Conservation (phyloP, 2,797 vertebrate genomes). For the Rhinoraja longicauda region DNA sequence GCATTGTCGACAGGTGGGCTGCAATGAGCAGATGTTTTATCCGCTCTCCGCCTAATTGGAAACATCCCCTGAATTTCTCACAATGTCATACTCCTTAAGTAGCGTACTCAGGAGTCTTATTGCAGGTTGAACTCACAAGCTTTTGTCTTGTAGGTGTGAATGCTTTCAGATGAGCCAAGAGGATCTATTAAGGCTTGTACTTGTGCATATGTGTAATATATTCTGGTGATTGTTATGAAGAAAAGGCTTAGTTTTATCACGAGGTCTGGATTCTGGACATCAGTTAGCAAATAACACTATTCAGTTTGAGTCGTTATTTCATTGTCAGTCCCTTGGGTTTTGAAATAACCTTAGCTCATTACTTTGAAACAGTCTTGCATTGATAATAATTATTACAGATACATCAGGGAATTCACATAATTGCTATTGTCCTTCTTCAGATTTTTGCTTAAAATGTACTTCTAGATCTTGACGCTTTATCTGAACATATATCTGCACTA, state of each 20-base stretch:
- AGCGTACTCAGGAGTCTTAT: not conserved
- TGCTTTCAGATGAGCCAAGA: not conserved
- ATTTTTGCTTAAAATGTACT: not conserved
- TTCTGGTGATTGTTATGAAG: not conserved
- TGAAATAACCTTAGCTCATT: not conserved
- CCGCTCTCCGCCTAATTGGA: not conserved
- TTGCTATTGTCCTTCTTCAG: not conserved
- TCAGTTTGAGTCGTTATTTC: not conserved
- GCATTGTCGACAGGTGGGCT: not conserved
- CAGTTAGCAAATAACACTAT: not conserved
- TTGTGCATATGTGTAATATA: not conserved
- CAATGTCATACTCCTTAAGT: not conserved
- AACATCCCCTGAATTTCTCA: not conserved
- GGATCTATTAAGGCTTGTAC: not conserved
- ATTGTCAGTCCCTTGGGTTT: too few species aligned
- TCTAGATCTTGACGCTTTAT: not conserved
- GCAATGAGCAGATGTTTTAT: not conserved
- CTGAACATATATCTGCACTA: not conserved
- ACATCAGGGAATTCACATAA: not conserved
- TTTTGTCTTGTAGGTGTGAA: not conserved
- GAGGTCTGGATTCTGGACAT: not conserved
- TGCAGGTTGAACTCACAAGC: not conserved
- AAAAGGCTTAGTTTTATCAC: not conserved
- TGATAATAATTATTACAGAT: not conserved
- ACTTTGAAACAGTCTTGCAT: not conserved